phyloP scores from a whole-genome alignment of 2,888 invertebrate genomes.

The Allophyes oxyacanthae region DNA sequence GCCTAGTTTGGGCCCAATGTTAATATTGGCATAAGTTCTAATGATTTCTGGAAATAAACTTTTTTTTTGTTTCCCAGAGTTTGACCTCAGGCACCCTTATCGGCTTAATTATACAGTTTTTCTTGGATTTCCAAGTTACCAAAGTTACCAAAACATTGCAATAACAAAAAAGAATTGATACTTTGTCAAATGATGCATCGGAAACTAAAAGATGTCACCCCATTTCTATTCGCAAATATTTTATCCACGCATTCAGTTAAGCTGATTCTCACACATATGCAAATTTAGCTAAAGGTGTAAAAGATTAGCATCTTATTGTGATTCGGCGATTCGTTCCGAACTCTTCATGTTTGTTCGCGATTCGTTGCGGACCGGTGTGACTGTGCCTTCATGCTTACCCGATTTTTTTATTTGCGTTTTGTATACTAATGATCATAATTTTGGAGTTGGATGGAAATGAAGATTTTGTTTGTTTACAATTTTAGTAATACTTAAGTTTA shows the following conservation, averaged over 20 bases:
- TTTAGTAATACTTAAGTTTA: too few relatives aligned
- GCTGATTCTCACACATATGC: slow-evolving; percentile 72
- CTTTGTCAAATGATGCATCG: neutral
- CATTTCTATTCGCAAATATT: slow-evolving; percentile 22
- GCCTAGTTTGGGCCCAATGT: too few relatives aligned
- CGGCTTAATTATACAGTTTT: too few relatives aligned
- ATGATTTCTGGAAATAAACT: too few relatives aligned
- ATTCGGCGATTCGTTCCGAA: slow-evolving; percentile 80
- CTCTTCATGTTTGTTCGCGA: slow-evolving; percentile 83
- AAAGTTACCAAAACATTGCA: too few relatives aligned
- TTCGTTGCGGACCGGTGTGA: slow-evolving; percentile 84
- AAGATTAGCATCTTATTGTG: slow-evolving; percentile 88
- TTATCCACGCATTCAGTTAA: slow-evolving; percentile 35
- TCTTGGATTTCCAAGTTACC: too few relatives aligned
- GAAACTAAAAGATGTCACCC: slow-evolving; percentile 32
- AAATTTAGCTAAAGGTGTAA: slow-evolving; percentile 84
- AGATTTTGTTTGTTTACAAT: too few relatives aligned
- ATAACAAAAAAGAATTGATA: too few relatives aligned
- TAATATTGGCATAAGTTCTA: too few relatives aligned
- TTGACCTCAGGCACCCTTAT: too few relatives aligned
- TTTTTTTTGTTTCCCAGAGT: too few relatives aligned
- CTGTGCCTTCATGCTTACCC: slow-evolving; percentile 60
- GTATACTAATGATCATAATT: slow-evolving; percentile 11
- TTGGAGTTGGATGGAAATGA: slow-evolving; percentile 1
- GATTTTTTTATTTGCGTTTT: slow-evolving; percentile 20